Evolutionary conservation across 2,113 vertebrate genomes (phyloP).

Genomic region (Psettodes erumei): DNA sequence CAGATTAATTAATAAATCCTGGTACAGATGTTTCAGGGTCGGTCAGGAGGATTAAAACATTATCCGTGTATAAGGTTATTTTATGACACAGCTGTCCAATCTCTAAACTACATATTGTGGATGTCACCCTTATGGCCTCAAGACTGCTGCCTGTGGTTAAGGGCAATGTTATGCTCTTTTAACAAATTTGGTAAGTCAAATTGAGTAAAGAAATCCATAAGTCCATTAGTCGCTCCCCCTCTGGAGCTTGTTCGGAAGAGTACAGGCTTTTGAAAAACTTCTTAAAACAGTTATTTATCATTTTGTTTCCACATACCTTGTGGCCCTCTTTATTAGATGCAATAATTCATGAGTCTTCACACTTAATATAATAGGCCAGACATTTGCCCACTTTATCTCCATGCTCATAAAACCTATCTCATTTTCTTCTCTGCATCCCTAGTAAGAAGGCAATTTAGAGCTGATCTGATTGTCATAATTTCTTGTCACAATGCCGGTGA

Average conservation of each 20-base stretch:
- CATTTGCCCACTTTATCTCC: not conserved
- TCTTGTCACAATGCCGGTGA: conserved; percentile 9
- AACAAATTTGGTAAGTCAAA: not conserved
- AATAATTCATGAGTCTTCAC: not conserved
- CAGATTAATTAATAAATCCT: not conserved
- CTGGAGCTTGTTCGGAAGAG: not conserved
- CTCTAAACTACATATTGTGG: not conserved
- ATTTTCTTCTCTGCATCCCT: conserved; percentile 13
- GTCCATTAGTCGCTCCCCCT: not conserved
- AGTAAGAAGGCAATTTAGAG: conserved; percentile 7
- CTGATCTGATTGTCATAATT: conserved; percentile 1
- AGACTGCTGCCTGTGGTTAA: too few species aligned
- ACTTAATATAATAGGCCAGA: not conserved
- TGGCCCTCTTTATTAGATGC: not conserved
- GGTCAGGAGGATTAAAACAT: not conserved
- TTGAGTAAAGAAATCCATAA: not conserved
- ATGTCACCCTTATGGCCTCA: not conserved
- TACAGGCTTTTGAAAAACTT: not conserved
- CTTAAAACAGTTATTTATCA: not conserved
- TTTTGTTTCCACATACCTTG: not conserved
- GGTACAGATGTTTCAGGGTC: not conserved
- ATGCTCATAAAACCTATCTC: not conserved
- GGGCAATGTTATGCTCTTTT: conserved; percentile 1
- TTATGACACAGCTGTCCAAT: not conserved
- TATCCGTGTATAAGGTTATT: not conserved